phyloP scores from a whole-genome alignment of 2,797 vertebrate genomes.

The Chloroceryle amazona region DNA sequence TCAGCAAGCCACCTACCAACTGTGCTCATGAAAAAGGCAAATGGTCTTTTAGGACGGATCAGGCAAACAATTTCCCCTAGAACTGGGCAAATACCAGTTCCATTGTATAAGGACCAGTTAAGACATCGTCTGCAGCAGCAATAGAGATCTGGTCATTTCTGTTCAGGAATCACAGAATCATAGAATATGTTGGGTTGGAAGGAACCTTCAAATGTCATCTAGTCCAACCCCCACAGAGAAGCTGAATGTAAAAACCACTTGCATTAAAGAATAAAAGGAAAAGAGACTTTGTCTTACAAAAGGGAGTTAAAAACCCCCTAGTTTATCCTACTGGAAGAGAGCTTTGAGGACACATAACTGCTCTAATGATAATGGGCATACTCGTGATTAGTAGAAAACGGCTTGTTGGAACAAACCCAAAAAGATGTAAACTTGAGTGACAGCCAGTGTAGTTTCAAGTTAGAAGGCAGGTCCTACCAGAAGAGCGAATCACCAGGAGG shows the following conservation, averaged over 20 bases:
- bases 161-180: not conserved
- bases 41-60: not conserved
- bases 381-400: not conserved
- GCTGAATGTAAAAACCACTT: not conserved
- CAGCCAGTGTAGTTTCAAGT: not conserved
- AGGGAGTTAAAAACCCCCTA: not conserved
- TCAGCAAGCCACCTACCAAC: accelerated
- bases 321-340: not conserved
- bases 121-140: not conserved
- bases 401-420: not conserved
- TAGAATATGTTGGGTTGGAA: not conserved
- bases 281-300: not conserved
- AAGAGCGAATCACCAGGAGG: not conserved
- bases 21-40: not conserved
- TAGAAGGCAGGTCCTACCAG: not conserved
- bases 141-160: not conserved
- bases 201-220: not conserved
- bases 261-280: not conserved
- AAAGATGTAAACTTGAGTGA: not conserved
- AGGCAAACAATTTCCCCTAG: not conserved
- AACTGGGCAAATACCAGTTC: not conserved
- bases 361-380: not conserved
- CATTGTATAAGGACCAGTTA: not conserved
- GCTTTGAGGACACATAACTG: not conserved
- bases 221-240: not conserved